A percentile compares a stretch with the other conserved stretches of the same genome.
These are phyloP conservation scores for Geophilus truncorum DNA, from an alignment of 2,888 invertebrate genomes.

Conservation along the genomic window DNA sequence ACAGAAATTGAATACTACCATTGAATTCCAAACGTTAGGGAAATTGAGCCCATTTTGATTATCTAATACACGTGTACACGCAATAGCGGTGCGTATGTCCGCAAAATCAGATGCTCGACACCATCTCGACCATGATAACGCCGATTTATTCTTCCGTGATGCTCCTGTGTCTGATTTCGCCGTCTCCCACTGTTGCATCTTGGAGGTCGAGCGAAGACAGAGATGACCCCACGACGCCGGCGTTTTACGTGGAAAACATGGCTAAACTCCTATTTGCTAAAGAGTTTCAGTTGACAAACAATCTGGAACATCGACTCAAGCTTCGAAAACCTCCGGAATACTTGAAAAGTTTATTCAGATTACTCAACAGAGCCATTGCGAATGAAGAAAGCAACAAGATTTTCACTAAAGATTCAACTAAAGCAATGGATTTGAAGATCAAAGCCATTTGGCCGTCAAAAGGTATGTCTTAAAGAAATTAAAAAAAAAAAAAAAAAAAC, in stretches of 20 bases:
- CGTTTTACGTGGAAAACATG: background rate
- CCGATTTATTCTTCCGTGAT: background rate
- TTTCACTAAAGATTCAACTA: background rate
- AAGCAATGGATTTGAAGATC: background rate
- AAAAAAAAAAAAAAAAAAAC: background rate
- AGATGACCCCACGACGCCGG: background rate
- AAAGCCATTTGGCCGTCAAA: background rate
- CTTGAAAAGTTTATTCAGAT: background rate
- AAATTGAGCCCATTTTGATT: background rate
- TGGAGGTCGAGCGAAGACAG: background rate
- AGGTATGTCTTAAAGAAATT: background rate
- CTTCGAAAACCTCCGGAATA: background rate
- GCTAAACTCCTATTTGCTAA: background rate
- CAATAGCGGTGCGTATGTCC: background rate
- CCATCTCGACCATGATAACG: background rate
- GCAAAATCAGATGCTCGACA: background rate
- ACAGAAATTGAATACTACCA: background rate
- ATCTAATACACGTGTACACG: background rate
- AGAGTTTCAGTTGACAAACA: background rate
- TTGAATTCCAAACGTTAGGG: background rate
- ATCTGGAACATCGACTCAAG: background rate
- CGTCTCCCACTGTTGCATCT: too few species aligned
- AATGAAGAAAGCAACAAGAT: background rate
- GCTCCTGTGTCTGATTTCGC: too few species aligned
- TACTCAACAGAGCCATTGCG: background rate